Conservation (phyloP, 2,888 invertebrate genomes). For the Lasioglossum figueresi region DNA sequence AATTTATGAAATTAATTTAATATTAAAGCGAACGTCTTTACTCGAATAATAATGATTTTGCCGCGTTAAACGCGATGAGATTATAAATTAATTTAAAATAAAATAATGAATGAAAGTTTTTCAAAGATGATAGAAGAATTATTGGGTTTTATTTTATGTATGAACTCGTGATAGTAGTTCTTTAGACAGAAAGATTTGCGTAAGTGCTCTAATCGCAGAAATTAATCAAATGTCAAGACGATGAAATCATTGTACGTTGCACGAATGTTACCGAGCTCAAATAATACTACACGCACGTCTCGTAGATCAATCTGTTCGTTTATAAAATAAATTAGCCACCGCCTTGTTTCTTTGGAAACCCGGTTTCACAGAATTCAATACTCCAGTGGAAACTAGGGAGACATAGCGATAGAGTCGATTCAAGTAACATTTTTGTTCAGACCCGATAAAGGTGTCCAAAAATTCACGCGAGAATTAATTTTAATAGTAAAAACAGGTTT, state of each 20-base stretch:
- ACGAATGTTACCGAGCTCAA: neutral
- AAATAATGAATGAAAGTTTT: neutral
- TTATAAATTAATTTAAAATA: neutral
- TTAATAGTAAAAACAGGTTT: too few relatives aligned
- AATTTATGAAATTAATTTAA: neutral
- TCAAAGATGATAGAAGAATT: neutral
- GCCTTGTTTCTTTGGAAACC: slow-evolving; percentile 17
- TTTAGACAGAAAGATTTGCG: neutral
- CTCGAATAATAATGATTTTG: neutral
- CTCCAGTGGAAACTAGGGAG: neutral
- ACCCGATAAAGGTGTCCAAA: too few relatives aligned
- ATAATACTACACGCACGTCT: slow-evolving; percentile 10
- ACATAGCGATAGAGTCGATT: slow-evolving; percentile 23
- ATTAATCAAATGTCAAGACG: slow-evolving; percentile 14
- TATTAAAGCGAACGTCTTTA: neutral
- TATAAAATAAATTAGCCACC: slow-evolving; percentile 36
- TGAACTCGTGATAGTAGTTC: neutral
- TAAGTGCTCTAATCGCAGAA: slow-evolving; percentile 10
- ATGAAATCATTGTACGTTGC: neutral
- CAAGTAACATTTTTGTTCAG: neutral
- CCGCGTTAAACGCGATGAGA: neutral
- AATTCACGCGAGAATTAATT: too few relatives aligned
- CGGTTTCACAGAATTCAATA: slow-evolving; percentile 27
- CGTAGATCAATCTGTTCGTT: slow-evolving; percentile 30
- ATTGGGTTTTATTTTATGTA: neutral